These are phyloP conservation scores for Fistularia commersonii DNA, from an alignment of 2,797 vertebrate genomes.

Conservation along the genomic window DNA sequence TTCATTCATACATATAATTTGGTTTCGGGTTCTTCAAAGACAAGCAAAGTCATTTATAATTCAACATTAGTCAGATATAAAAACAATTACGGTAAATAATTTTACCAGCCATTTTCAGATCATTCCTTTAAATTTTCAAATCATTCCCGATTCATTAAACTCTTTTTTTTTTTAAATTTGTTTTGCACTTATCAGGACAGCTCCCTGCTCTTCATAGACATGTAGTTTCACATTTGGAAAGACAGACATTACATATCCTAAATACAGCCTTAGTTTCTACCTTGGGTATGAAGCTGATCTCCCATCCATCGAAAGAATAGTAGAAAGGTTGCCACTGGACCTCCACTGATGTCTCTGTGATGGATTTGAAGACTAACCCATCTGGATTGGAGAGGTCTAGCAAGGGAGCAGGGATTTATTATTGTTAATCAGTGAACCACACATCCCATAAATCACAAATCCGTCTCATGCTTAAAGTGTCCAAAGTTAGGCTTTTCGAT, in stretches of 20 bases:
- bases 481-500: constrained; percentile 7
- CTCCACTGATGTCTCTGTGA: constrained; percentile 94
- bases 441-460: constrained; percentile 60
- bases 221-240: neutral
- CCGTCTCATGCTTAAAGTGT: constrained; percentile 24
- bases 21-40: constrained; percentile 4
- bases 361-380: constrained; percentile 92
- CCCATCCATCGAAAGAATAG: constrained; percentile 95
- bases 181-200: neutral
- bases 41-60: constrained; percentile 10
- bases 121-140: constrained; percentile 2
- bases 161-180: neutral
- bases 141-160: neutral
- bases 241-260: constrained; percentile 10
- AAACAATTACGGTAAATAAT: constrained; percentile 1
- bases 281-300: constrained; percentile 99
- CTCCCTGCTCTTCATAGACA: neutral
- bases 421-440: constrained; percentile 54
- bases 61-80: neutral
- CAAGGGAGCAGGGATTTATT: constrained; percentile 61
- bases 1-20: constrained; percentile 32
- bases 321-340: constrained; percentile 95
- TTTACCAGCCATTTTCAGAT: neutral
- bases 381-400: constrained; percentile 90
- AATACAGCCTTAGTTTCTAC: constrained; percentile 57